Base-by-base conservation (phyloP, 2,113 vertebrate genomes). In the Myanophis thanlyinensis region DNA sequence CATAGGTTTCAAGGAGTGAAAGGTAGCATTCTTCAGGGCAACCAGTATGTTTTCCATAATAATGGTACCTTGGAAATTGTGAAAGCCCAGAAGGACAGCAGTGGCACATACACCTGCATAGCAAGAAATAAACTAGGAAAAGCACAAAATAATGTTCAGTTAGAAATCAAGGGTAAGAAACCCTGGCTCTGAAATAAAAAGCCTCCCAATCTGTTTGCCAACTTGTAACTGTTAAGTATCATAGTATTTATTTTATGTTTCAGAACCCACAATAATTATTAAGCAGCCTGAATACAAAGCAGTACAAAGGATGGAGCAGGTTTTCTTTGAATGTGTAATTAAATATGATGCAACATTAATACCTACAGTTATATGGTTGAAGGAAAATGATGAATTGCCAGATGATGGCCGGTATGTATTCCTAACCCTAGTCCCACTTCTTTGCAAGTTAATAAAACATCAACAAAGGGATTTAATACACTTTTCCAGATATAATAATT, bases 161-260 rank as follows among this genome's bases (percentile, higher is more conserved):
- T 99, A 97, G 98, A 99, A 97, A 98, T 99, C 97, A 99, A 99
- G 98, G 99, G 99, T 99, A 97, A 98, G 97, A 93, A 67, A 93
- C 85, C 0, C 51, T 35, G 35, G 80, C 5, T 23, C 23, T 87
- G 85, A 5, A 90, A 89, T 87, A 94, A 40, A 40, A 67, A 25
- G 3, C 53, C 53, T 85, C 47, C 87, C 92, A 49, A 52, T 93
- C 85, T 54, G n/a, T 56, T 85, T 92, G 87, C 15, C 90, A 44
- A 94, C 94, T 95, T 92, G 47, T 67, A 73, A 15, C 13, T 94
- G 94, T 91, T 91, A 91, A 91, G 84, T 94, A 80, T 85, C 88
- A 97, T 93, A 96, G 97, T 44, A n/a, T 30, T 92, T 0, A 94
- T 95, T 95, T 97, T 95, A 93, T 91, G 95, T 97, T 98, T 96